A percentile compares a stretch with the other conserved stretches of the same genome.
These are phyloP conservation scores for Aspiorhynchus laticeps DNA, from an alignment of 2,113 vertebrate species.

Conservation along the genomic window DNA sequence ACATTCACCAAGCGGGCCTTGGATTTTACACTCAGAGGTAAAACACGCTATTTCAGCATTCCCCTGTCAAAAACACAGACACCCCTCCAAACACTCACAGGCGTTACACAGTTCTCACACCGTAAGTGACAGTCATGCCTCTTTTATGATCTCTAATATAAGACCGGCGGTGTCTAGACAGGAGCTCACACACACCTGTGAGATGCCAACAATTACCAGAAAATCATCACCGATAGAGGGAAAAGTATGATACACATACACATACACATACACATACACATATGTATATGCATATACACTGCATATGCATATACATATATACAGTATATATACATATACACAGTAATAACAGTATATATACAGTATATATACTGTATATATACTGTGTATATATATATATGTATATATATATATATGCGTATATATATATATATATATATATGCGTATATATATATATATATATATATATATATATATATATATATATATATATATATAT, in stretches of 20 bases:
- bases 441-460: too few species aligned
- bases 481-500: too few species aligned
- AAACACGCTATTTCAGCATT: constrained; percentile 40
- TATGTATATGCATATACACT: too few species aligned
- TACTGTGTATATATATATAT: too few species aligned
- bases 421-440: too few species aligned
- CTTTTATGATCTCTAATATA: constrained; percentile 51
- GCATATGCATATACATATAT: too few species aligned
- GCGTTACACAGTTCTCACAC: constrained; percentile 39
- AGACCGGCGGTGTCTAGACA: constrained; percentile 45
- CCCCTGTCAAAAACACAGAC: constrained; percentile 34
- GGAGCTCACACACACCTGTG: constrained; percentile 24
- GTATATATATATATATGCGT: too few species aligned
- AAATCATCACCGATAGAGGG: not conserved
- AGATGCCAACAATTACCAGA: constrained; percentile 28
- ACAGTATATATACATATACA: too few species aligned
- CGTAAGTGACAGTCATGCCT: constrained; percentile 17
- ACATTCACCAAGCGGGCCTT: constrained; percentile 40
- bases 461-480: too few species aligned
- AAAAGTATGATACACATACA: not conserved
- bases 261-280: too few species aligned
- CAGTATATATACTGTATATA: too few species aligned
- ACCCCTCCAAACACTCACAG: constrained; percentile 8
- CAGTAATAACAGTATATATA: too few species aligned
- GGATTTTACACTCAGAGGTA: constrained; percentile 47